Base-by-base conservation (phyloP, 2,888 invertebrate species). In the Antheraea yamamai region DNA sequence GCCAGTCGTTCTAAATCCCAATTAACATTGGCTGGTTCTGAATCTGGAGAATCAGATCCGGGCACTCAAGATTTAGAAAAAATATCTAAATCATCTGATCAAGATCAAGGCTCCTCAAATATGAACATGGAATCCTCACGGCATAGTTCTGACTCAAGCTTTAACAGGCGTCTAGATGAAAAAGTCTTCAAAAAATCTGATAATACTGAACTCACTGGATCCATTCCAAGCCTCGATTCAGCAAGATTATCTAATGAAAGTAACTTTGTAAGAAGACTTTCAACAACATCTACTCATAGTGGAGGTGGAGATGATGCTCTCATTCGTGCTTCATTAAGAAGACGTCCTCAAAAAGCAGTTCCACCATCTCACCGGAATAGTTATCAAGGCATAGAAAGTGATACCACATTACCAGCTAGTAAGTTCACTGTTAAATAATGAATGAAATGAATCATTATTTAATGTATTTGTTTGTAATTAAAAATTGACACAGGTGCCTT, bases 11-110 rank as follows among this genome's bases (percentile, higher is more conserved):
- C 96, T 0, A 96, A 96, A 81, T 96, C 97, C 0, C 96, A 97
- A 82, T 93, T 96, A 77, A 96, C 96, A 8, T 89, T 96, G 73
- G 95, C 95, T 14, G 96, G 96, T 47, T 96, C 96, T 7, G 96
- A 96, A 86, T 97, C 97, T 0, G 97, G 97, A 26, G 97, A 97
- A 88, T 98, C 98, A 0, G 98, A 98, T 84, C 97, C 96, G 73
- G 97, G 97, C 79, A 95, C 95, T 72, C 97, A 97, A 82, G 97
- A 95, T 64, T 88, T 95, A 1, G 96, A 96, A 77, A 95, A 95
- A 77, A 88, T 92, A 77, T 95, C 88, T 76, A 96, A 92, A 91
- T 95, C 76, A 84, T 95, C 87, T 77, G 96, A 90, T 80, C 95
- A 81, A 84, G 96, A 86, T 83, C 96, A 91, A 90, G 95, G 89